Evolutionary conservation across 2,888 invertebrate species (phyloP), one percentile per base, ranked within the genome.

Genomic region (Isotomurus palustris): DNA sequence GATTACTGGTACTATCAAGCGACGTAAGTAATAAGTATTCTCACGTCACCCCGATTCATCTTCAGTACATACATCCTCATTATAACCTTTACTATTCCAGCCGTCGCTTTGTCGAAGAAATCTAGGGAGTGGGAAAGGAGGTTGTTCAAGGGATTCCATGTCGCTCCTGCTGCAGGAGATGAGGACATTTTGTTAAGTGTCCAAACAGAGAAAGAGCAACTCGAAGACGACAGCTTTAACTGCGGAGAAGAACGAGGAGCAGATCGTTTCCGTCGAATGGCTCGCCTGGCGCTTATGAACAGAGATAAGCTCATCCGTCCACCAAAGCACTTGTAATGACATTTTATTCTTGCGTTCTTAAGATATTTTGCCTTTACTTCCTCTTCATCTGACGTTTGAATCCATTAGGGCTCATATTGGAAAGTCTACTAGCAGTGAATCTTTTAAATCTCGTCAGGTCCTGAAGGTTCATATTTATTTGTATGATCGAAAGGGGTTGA

Each of bases 41-140:
- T 40, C n/a, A n/a, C 14, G 3, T 28, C 12, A 59, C 44, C 40
- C 12, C 3, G n/a, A 32, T 10, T 8, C 14, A 10, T 32, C 32
- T 38, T 19, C 5, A 38, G 38, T 38, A 17, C 17, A 17, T 38
- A 5, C 14, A 38, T 4, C 17, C 14, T 8, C 8, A 32, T n/a
- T 21, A 21, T 35, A 29, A 19, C 4, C 22, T 24, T 24, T 54
- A 8, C n/a, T 14, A 25, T 65, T 66, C 3, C 72, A 87, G 87
- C 83, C 66, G 81, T 85, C 27, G 44, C 55, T 5, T 80, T 86
- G 32, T 89, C 87, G 0, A 87, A 85, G 61, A 77, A 76, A 72
- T 88, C 87, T 80, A 86, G 86, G 72, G 79, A 88, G 0, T 90
- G 91, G 89, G 91, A 91, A 74, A 81, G 91, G n/a, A 82, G 87